Evolutionary conservation across 2,888 invertebrate species (phyloP).

Genomic region (Caenorhabditis becei): DNA sequence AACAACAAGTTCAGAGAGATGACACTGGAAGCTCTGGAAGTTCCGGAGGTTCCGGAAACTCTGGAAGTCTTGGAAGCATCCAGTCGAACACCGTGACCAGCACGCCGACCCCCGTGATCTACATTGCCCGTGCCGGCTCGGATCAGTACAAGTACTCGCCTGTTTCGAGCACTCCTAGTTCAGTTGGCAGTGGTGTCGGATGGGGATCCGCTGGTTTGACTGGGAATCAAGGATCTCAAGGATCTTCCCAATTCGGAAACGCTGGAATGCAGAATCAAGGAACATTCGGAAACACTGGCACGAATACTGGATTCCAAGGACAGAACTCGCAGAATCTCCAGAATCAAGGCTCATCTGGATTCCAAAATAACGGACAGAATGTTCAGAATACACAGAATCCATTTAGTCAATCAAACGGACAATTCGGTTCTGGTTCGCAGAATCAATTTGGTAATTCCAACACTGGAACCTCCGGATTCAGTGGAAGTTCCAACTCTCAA

Average conservation of each 20-base stretch:
- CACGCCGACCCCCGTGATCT: conserved; percentile 39
- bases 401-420: neutral
- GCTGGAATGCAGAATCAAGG: neutral
- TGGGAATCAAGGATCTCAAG: neutral
- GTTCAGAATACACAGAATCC: conserved; percentile 4
- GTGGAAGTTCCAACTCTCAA: neutral
- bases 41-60: neutral
- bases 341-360: conserved; percentile 17
- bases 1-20: conserved; percentile 19
- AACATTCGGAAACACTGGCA: neutral
- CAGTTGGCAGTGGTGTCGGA: conserved; percentile 21
- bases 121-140: conserved; percentile 55
- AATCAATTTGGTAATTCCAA: neutral
- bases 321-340: neutral
- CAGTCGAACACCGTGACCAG: neutral
- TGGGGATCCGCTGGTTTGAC: neutral
- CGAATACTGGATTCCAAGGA: neutral
- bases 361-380: conserved; percentile 9
- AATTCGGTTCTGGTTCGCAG: neutral
- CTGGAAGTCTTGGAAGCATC: conserved; percentile 10
- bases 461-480: neutral
- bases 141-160: conserved; percentile 48
- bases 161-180: conserved; percentile 4
- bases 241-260: neutral
- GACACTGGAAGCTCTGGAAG: conserved; percentile 5